Conservation (phyloP, 2,888 invertebrate species). For the Nudaria mundana region DNA sequence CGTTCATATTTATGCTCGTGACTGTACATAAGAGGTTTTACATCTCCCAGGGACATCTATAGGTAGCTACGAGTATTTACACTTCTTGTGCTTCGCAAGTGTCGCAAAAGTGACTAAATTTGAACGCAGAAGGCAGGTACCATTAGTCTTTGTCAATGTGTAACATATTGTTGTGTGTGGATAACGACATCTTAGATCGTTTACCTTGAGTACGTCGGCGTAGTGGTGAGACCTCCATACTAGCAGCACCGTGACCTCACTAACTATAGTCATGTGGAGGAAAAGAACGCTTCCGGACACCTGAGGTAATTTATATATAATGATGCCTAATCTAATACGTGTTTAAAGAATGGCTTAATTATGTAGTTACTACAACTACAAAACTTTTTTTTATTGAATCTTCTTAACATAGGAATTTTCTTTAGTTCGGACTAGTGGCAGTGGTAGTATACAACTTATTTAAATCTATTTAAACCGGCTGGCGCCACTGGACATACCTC, state of each 20-base stretch:
- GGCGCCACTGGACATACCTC: no score
- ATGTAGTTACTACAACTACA: no score
- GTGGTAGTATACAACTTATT: no score
- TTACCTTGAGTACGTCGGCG: conserved; percentile 27
- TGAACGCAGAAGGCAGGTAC: conserved; percentile 9
- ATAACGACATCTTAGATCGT: conserved; percentile 21
- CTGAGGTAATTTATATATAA: no score
- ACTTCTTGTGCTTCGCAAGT: conserved; percentile 6
- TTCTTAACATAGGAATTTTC: no score
- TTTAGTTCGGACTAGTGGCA: no score
- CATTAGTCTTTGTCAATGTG: conserved; percentile 28
- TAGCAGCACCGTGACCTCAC: conserved; percentile 37
- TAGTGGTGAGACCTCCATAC: conserved; percentile 19
- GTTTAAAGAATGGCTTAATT: conserved; percentile 8
- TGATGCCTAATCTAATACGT: no score
- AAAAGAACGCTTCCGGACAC: conserved; percentile 42
- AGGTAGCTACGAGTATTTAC: conserved; percentile 1
- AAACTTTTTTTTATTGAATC: no score
- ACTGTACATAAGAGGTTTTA: no score
- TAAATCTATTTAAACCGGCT: no score
- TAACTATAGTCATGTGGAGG: conserved; percentile 37
- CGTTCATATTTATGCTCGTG: no score
- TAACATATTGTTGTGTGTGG: conserved; percentile 13
- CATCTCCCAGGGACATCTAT: no score
- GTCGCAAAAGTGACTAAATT: conserved; percentile 10